Base-by-base conservation (phyloP, 2,113 vertebrate species). In the Epinephelus fuscoguttatus region DNA sequence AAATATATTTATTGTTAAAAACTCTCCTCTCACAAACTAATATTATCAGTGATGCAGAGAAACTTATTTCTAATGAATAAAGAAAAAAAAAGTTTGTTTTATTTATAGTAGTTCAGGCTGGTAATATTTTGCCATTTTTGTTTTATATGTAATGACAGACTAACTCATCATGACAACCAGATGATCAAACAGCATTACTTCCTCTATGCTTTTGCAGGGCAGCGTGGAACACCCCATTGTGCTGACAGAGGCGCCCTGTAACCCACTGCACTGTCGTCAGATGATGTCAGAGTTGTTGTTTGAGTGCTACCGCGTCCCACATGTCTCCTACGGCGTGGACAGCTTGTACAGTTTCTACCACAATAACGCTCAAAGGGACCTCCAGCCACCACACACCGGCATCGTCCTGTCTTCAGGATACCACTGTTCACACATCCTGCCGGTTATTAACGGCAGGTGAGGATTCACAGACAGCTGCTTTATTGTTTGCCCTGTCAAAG, bases 381-480 rank as follows among this genome's bases (percentile, higher is more conserved):
- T 90, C 2, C 90, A 19, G 61, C 86, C 88, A 11, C 90, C 95
- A 12, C 94, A 95, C 85, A 97, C 95, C 0, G 97, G 97, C 13
- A 88, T 99, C 18, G 91, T 99, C 19, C 88, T 99, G 80, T 98
- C 98, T 4, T 99, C 98, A 1, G 98, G 98, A 19, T 98, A 98
- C 87, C 96, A 99, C 86, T 98, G 98, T 76, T 99, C 98, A 0
- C 98, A 99, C 78, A 93, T 99, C 81, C 94, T 99, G 81, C 98
- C 98, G 0, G 85, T 99, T n/a, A 82, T 99, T 63, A 95, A 97
- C 10, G 97, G 98, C 85, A 98, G 98, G 98, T 99, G 74, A 94
- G 95, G 17, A 82, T 27, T 50, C 10, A 17, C 15, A 23, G 18
- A 23, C 3, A 2, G 4, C 17, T 52, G 25, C 52, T 47, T 19